phyloP scores from a whole-genome alignment of 2,113 vertebrate genomes.

The Todiramphus saurophagus region DNA sequence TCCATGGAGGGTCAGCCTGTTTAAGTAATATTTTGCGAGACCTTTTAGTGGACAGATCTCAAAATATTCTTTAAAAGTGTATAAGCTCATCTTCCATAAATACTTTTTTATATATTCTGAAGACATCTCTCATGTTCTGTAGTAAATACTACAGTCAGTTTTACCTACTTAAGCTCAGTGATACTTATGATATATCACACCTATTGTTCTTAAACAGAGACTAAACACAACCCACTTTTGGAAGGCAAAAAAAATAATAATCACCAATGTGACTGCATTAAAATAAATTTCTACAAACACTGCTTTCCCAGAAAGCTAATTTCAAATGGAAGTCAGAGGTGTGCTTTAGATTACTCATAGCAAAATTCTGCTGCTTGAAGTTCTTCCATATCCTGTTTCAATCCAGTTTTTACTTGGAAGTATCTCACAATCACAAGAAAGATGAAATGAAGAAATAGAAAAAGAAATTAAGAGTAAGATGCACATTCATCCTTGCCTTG shows the following conservation, averaged over 20 bases:
- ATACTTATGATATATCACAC: background rate
- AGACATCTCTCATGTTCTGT: background rate
- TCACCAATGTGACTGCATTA: no score
- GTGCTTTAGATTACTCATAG: background rate
- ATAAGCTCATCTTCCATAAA: background rate
- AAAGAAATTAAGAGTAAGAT: background rate
- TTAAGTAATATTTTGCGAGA: constrained; percentile 10
- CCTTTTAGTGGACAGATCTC: constrained; percentile 4
- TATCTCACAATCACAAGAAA: background rate
- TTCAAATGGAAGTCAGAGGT: background rate
- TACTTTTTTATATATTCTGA: background rate
- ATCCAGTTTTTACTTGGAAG: background rate
- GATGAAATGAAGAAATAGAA: background rate
- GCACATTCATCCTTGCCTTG: background rate
- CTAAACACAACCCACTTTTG: no score
- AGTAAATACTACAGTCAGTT: background rate
- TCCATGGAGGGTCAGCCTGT: background rate
- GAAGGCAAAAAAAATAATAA: no score
- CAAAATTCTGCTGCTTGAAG: background rate
- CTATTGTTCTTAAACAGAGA: no score
- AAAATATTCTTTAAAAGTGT: constrained; percentile 10
- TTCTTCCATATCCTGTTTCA: background rate
- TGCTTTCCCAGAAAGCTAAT: background rate
- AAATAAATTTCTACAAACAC: background rate
- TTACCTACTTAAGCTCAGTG: background rate